Base-by-base conservation (phyloP, 2,113 vertebrate species). In the Greenwoodochromis staneri region DNA sequence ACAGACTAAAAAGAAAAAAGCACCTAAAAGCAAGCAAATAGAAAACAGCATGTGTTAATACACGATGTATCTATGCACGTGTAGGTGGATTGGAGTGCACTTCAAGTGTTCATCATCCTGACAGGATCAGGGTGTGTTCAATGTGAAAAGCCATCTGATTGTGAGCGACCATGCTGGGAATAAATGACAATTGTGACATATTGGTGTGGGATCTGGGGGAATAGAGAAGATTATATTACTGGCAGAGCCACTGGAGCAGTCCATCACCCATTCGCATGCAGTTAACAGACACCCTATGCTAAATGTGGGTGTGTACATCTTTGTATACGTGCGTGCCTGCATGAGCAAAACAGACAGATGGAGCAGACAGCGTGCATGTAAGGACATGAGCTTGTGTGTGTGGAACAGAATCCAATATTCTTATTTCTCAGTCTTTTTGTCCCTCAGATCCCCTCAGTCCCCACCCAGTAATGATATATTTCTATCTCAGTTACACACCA, bases 151-250 rank as follows among this genome's bases (percentile, higher is more conserved):
- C 83, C 94, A 91, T 91, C 89, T 94, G 92, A 95, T 91, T 88
- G 94, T 82, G 90, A 83, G 91, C 40, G 57, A 69, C 90, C 88
- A 92, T 86, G 92, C 87, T 91, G 89, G 94, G 90, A 95, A 94
- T 94, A 95, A 93, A 93, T 93, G 93, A 95, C 93, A 94, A 95
- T 93, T 94, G 94, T 94, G 94, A 95, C 94, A 96, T 95, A 96
- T 95, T 96, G 94, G 91, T 94, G 91, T 94, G 95, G 95, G 95
- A 96, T 95, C 94, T 91, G 78, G 90, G 94, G 95, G 87, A 90
- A 91, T 87, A 63, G 85, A 88, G 85, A 80, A 90, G 92, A 95
- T 95, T 93, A 95, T 95, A 94, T 95, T 95, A 95, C 85, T 76
- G 27, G 53, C 91, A 76, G 89, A 92, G 89, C 86, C 92, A 89